These are phyloP conservation scores for Notothenia coriiceps DNA, from an alignment of 2,113 vertebrate species.

Conservation along the genomic window DNA sequence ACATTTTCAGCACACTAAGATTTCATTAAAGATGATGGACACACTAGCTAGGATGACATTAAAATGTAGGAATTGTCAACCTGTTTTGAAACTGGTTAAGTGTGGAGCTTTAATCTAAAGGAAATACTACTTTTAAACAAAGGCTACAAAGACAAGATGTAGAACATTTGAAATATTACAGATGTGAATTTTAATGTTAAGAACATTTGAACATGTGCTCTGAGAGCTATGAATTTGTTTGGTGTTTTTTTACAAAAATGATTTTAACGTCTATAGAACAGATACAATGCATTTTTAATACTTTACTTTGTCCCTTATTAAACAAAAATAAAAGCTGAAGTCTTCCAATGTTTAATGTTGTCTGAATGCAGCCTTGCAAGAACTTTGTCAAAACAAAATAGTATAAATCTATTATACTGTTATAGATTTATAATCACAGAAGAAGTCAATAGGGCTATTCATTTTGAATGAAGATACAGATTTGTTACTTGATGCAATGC, in stretches of 20 bases:
- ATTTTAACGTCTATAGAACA: background rate
- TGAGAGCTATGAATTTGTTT: background rate
- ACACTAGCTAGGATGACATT: background rate
- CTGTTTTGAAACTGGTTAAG: background rate
- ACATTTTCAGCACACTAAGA: background rate
- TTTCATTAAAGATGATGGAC: background rate
- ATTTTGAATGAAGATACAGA: background rate
- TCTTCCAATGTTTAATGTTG: background rate
- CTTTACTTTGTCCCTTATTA: background rate
- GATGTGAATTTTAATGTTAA: conserved; percentile 1
- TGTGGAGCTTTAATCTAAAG: background rate
- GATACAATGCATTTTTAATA: background rate
- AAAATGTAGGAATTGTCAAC: background rate
- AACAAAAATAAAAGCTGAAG: background rate
- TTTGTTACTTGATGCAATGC: too few relatives aligned
- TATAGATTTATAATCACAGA: background rate
- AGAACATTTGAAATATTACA: background rate
- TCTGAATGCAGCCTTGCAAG: background rate
- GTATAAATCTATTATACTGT: background rate
- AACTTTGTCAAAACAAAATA: background rate
- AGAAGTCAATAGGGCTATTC: background rate
- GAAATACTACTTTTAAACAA: background rate
- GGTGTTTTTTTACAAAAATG: background rate
- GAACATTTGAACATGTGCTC: background rate
- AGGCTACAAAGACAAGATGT: background rate